These are phyloP conservation scores for Lymantria monacha DNA, from an alignment of 2,888 invertebrate genomes.

Conservation along the genomic window DNA sequence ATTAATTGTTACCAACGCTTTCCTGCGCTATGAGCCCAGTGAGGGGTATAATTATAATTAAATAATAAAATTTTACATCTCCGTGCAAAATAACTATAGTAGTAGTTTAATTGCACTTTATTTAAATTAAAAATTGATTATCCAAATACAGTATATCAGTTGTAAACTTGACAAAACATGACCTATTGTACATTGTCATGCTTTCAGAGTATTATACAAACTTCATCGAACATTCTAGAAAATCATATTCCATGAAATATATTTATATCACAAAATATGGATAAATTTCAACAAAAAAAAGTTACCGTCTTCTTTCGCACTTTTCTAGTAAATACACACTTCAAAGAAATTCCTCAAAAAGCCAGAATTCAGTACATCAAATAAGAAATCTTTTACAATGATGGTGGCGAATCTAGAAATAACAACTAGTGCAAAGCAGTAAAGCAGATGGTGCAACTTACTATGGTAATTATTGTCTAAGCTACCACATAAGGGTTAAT, in stretches of 20 bases:
- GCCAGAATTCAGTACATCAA: too few relatives aligned
- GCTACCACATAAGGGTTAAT: too few relatives aligned
- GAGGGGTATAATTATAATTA: constrained; percentile 22
- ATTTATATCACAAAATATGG: constrained; percentile 56
- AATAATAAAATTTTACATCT: constrained; percentile 48
- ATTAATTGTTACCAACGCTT: constrained; percentile 40
- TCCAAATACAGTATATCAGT: constrained; percentile 27
- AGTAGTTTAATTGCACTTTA: constrained; percentile 63
- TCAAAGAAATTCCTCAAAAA: constrained; percentile 1
- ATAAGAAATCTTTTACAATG: too few relatives aligned
- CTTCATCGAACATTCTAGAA: constrained; percentile 22
- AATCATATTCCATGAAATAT: constrained; percentile 30
- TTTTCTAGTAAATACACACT: constrained; percentile 24
- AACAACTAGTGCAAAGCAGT: too few relatives aligned
- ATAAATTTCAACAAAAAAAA: constrained; percentile 49
- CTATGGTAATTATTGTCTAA: too few relatives aligned
- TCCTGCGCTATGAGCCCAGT: constrained; percentile 37
- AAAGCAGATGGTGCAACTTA: too few relatives aligned
- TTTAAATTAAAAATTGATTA: constrained; percentile 39
- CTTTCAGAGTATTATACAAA: constrained; percentile 19
- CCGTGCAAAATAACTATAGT: constrained; percentile 43
- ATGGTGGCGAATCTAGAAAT: too few relatives aligned
- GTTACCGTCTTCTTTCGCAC: constrained; percentile 16
- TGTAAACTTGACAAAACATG: constrained; percentile 28
- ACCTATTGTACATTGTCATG: constrained; percentile 25